Evolutionary conservation across 2,888 invertebrate genomes (phyloP).

Genomic region (Sabatieria punctata): DNA sequence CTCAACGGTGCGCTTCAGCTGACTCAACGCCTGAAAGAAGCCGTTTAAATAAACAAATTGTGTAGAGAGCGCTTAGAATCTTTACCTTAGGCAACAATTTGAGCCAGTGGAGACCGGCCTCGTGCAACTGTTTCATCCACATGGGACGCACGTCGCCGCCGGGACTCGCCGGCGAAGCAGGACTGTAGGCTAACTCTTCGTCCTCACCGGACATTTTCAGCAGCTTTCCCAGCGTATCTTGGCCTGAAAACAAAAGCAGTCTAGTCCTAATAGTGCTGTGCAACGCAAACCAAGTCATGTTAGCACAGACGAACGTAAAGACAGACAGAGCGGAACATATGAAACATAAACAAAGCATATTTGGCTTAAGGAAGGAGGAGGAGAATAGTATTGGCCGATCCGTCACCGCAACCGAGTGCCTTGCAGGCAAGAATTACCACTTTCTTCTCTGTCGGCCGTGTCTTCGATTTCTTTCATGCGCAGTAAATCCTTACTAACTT

Average conservation of each 20-base stretch:
- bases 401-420: too few relatives aligned
- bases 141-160: constrained; percentile 76
- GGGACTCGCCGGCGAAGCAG: constrained; percentile 14
- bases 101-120: constrained; percentile 79
- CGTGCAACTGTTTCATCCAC: constrained; percentile 91
- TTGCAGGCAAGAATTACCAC: too few relatives aligned
- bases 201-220: constrained; percentile 85
- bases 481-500: not conserved
- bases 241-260: constrained; percentile 43
- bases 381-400: too few relatives aligned
- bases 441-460: too few relatives aligned
- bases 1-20: constrained; percentile 78
- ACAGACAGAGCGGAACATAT: too few relatives aligned
- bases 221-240: constrained; percentile 78
- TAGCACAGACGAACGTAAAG: too few relatives aligned
- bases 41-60: too few relatives aligned
- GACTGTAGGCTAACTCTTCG: constrained; percentile 36
- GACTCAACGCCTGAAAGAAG: constrained; percentile 33
- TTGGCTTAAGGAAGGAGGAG: too few relatives aligned
- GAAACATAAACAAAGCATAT: too few relatives aligned
- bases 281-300: too few relatives aligned
- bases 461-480: constrained; percentile 4
- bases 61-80: not conserved
- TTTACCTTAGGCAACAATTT: constrained; percentile 55
- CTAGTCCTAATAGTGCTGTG: not conserved